Conservation (phyloP, 2,113 vertebrate species). For the Myiozetetes cayanensis region DNA sequence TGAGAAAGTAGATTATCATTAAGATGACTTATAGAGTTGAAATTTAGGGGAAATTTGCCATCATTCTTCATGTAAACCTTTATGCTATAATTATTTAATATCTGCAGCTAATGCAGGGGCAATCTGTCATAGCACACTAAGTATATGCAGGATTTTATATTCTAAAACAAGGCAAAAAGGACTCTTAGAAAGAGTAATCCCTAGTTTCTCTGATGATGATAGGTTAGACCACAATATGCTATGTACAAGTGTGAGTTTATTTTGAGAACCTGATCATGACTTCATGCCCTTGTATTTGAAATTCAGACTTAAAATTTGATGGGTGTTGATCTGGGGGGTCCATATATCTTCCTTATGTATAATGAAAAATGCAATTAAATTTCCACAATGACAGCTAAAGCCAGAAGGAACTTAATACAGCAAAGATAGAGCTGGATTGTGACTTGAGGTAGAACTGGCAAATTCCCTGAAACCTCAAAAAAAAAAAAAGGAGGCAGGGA, state of each 20-base stretch:
- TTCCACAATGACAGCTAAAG: background rate
- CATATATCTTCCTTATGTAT: background rate
- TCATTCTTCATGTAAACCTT: background rate
- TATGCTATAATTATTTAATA: background rate
- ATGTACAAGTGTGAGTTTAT: background rate
- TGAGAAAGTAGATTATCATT: background rate
- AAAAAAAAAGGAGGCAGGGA: background rate
- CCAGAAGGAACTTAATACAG: background rate
- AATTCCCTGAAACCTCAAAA: background rate
- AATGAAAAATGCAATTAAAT: background rate
- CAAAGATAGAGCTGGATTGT: background rate
- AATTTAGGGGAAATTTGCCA: background rate
- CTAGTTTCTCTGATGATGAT: background rate
- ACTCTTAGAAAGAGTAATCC: background rate
- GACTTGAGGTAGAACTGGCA: background rate
- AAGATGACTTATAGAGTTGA: background rate
- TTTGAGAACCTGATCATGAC: background rate
- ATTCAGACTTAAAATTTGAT: background rate
- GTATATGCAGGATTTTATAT: background rate
- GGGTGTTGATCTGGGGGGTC: background rate
- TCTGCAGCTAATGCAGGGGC: background rate
- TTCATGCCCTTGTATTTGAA: background rate
- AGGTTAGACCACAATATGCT: background rate
- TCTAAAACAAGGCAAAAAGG: background rate
- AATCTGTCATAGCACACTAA: background rate